These are phyloP conservation scores for Carollia perspicillata DNA, from an alignment of 2,113 vertebrate genomes.

Conservation along the genomic window DNA sequence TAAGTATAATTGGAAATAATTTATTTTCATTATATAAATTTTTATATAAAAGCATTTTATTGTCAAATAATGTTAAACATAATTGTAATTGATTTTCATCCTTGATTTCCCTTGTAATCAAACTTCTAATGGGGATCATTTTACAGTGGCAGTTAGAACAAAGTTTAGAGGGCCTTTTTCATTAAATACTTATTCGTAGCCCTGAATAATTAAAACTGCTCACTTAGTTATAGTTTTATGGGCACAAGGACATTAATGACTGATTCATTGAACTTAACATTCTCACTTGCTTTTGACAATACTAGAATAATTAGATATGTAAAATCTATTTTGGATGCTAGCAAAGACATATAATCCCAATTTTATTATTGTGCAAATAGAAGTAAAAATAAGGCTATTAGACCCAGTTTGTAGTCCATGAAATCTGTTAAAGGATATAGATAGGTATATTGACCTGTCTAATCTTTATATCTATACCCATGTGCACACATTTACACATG, in stretches of 20 bases:
- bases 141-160: conserved; percentile 41
- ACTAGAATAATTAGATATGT: background rate
- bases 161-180: background rate
- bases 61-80: conserved; percentile 52
- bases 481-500: rapidly evolving
- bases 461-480: background rate
- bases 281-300: background rate
- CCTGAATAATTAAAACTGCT: conserved; percentile 56
- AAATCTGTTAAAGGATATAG: background rate
- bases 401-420: background rate
- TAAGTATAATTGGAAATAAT: conserved; percentile 35
- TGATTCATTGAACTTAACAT: background rate
- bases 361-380: conserved; percentile 13
- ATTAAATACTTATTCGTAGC: conserved; percentile 42
- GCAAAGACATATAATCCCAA: background rate
- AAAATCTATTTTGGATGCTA: background rate
- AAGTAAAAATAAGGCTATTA: background rate
- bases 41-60: conserved; percentile 50
- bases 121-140: conserved; percentile 41
- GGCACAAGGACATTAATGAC: conserved; percentile 2
- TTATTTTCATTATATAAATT: conserved; percentile 56
- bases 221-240: conserved; percentile 37
- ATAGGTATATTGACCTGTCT: background rate
- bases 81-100: no score
- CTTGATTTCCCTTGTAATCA: conserved; percentile 15